A percentile compares a stretch with the other conserved stretches of the same genome.
These are phyloP conservation scores for Caenorhabditis inopinata DNA, from an alignment of 1,140 invertebrate species.

Conservation along the genomic window DNA sequence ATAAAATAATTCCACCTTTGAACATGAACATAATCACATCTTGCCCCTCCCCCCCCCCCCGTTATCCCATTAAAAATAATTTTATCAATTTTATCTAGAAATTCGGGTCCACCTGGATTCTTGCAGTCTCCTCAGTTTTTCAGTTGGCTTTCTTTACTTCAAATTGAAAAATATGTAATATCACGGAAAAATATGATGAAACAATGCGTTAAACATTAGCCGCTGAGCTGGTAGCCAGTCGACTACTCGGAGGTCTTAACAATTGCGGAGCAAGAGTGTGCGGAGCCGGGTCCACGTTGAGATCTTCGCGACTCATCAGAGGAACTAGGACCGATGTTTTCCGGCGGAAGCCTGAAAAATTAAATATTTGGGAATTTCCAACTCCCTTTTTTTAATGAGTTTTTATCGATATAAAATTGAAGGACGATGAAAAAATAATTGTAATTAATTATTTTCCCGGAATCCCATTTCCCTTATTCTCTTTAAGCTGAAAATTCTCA, in stretches of 20 bases:
- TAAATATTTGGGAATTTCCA: neutral
- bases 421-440: too few relatives aligned
- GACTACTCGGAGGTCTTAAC: slow-evolving; percentile 36
- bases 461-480: too few relatives aligned
- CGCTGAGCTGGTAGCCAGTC: neutral
- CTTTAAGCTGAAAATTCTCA: too few relatives aligned
- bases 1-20: too few relatives aligned
- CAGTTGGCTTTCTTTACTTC: neutral
- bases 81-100: neutral
- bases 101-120: neutral
- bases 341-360: slow-evolving; percentile 22
- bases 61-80: neutral
- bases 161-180: neutral
- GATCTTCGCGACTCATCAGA: slow-evolving; percentile 53
- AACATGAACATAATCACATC: slow-evolving; percentile 18
- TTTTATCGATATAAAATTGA: too few relatives aligned
- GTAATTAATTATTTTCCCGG: neutral
- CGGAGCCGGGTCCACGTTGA: neutral
- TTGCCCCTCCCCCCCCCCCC: neutral
- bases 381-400: neutral
- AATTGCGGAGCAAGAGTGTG: neutral
- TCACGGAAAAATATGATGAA: too few relatives aligned
- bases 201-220: neutral
- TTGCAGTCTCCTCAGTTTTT: neutral
- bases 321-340: slow-evolving; percentile 61